Base-by-base conservation (phyloP, 2,888 invertebrate genomes). In the Sinhomidia bicolor region DNA sequence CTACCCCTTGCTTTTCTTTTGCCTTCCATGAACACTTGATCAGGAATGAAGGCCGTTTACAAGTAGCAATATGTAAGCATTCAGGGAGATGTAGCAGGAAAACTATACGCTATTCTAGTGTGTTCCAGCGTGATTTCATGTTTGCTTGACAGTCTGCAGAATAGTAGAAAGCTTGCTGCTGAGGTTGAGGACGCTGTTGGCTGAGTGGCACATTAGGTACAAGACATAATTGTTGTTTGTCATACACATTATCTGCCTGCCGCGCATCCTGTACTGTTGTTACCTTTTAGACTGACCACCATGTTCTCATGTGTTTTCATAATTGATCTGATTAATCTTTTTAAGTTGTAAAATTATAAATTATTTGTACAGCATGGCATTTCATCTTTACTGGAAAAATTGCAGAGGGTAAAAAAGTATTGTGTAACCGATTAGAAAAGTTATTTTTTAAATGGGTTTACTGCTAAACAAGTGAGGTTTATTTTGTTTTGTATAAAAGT, bases 1-100 rank as follows among this genome's bases (percentile, higher is more conserved):
- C 65, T 85, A 68, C 54, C 85, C 85, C 80, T n/a, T n/a, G n/a
- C n/a, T n/a, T 68, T 51, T 78, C 85, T 54, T n/a, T 62, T 9
- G 20, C 20, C 57, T 32, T 29, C 29, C 29, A 54, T 44, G 74
- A 44, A 47, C 74, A 44, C 44, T 47, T 47, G 74, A 44, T 62
- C 41, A 62, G 80, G 62, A 57, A 60, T 62, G 62, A 80, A 80
- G 80, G 80, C 62, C 80, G 44, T 60, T 83, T 57, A 60, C 51
- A 65, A 82, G 32, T n/a, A n/a, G n/a, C n/a, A n/a, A n/a, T n/a
- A n/a, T 68, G 82, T 47, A 82, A 32, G 47, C 32, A 47, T 23
- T 20, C 12, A 44, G 4, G 74, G 6, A 44, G 74, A 26, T 14
- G 71, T 71, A 23, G 57, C 57, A 4, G 47, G 47, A 20, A 5